Percentiles rank a stretch among this genome's conserved stretches.
phyloP scores from a whole-genome alignment of 2,888 invertebrate genomes.

The Caenorhabditis zanzibari region DNA sequence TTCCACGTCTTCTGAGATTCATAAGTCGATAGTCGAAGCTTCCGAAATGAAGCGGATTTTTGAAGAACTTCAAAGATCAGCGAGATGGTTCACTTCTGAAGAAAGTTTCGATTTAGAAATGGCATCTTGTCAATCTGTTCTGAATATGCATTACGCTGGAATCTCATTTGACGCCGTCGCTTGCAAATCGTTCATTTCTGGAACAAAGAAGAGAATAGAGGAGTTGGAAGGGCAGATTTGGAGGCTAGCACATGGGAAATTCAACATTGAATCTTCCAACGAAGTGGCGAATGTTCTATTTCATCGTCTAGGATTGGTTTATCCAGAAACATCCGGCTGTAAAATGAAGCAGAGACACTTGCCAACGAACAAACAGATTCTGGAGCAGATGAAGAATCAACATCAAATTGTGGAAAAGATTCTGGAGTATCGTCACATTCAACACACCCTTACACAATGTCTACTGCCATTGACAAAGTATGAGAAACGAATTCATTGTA shows the following conservation, averaged over 20 bases:
- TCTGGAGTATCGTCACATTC: constrained; percentile 68
- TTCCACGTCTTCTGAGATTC: not conserved
- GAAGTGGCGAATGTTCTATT: constrained; percentile 70
- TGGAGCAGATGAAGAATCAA: constrained; percentile 61
- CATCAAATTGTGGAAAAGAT: constrained; percentile 70
- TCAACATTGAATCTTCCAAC: constrained; percentile 69
- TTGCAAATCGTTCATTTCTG: constrained; percentile 23
- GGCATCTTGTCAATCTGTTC: constrained; percentile 23
- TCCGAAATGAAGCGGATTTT: constrained; percentile 36
- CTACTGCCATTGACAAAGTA: constrained; percentile 24
- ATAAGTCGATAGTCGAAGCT: constrained; percentile 29
- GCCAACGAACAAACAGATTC: constrained; percentile 67
- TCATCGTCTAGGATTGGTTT: constrained; percentile 63
- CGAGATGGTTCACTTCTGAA: constrained; percentile 15
- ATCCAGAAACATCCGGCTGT: constrained; percentile 58
- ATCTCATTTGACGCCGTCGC: constrained; percentile 50
- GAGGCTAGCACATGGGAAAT: constrained; percentile 52
- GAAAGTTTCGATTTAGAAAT: constrained; percentile 59
- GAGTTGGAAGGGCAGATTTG: constrained; percentile 64
- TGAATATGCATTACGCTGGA: constrained; percentile 62
- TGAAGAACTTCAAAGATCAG: constrained; percentile 16
- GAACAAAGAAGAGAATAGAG: constrained; percentile 47
- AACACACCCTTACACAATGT: constrained; percentile 66
- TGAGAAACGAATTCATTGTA: constrained; percentile 47
- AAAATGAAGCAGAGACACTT: constrained; percentile 61